Percentiles rank a stretch among this genome's conserved stretches.
Evolutionary conservation across 92 coral and sea anemone genomes (phyloP).

Genomic region (Palythoa grandiflora): DNA sequence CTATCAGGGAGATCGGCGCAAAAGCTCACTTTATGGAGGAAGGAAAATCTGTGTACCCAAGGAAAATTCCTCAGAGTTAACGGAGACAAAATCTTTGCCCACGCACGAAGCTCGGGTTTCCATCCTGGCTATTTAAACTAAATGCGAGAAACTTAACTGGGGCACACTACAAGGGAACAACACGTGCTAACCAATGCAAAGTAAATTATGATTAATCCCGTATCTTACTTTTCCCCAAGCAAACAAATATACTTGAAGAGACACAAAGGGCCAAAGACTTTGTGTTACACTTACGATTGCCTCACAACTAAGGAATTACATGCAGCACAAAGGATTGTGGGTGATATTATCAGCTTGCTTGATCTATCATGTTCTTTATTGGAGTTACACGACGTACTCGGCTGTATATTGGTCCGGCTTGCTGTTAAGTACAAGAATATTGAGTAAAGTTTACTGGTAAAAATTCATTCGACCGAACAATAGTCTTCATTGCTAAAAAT

Average conservation of each 20-base stretch:
- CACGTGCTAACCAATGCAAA: too few species aligned
- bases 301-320: slow-evolving; percentile 65
- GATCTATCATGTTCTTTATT: slow-evolving; percentile 83
- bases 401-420: slow-evolving; percentile 15
- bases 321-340: slow-evolving; percentile 83
- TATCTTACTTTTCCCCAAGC: not conserved
- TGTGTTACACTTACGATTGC: slow-evolving; percentile 62
- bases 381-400: slow-evolving; percentile 53
- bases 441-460: not conserved
- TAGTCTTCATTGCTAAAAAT: too few species aligned
- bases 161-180: too few species aligned
- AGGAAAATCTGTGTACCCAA: too few species aligned
- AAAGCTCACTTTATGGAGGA: too few species aligned
- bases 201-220: not conserved
- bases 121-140: too few species aligned
- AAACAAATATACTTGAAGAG: not conserved
- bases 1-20: too few species aligned
- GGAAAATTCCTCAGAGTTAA: too few species aligned
- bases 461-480: too few species aligned
- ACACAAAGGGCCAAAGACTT: not conserved
- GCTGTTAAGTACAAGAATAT: not conserved
- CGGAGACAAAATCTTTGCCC: too few species aligned
- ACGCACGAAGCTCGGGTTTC: too few species aligned
- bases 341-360: slow-evolving; percentile 75
- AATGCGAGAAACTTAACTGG: too few species aligned